These are phyloP conservation scores for Zaprionus kolodkinae DNA, from an alignment of 1,140 invertebrate species.

Conservation along the genomic window DNA sequence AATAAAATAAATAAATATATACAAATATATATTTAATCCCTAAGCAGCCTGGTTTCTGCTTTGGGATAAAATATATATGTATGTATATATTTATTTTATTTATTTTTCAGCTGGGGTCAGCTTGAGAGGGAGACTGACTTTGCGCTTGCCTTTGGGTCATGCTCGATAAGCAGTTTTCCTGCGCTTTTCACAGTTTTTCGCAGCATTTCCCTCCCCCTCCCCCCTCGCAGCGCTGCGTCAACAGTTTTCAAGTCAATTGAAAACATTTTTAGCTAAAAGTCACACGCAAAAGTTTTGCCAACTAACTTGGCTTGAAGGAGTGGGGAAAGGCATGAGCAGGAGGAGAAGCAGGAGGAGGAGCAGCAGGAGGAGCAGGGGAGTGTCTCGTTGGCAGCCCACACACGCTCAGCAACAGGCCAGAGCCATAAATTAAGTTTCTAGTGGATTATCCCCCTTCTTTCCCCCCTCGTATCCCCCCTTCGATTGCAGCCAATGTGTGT, in stretches of 20 bases:
- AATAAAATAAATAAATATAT: too few relatives aligned
- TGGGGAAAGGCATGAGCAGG: not conserved
- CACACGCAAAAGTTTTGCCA: conserved; percentile 29
- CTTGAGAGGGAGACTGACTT: not conserved
- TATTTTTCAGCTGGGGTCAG: too few relatives aligned
- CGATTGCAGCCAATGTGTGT: conserved; percentile 5
- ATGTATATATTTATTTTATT: too few relatives aligned
- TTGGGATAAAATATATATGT: too few relatives aligned
- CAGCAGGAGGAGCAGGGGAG: not conserved
- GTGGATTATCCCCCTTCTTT: not conserved
- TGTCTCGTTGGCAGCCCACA: too few relatives aligned
- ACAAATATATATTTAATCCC: conserved; percentile 12
- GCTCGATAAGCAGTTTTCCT: conserved; percentile 55
- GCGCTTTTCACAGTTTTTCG: not conserved
- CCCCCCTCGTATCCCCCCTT: not conserved
- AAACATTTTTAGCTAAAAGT: conserved; percentile 38
- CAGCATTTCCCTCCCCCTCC: too few relatives aligned
- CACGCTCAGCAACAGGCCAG: conserved; percentile 21
- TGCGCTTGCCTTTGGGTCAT: conserved; percentile 13
- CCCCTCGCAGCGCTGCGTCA: conserved; percentile 20
- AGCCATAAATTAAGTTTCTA: conserved; percentile 18
- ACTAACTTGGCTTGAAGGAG: conserved; percentile 5
- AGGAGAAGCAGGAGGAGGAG: not conserved
- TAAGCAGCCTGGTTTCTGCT: too few relatives aligned
- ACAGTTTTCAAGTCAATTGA: conserved; percentile 53